Evolutionary conservation across 2,113 vertebrate genomes (phyloP).

Genomic region (Excalfactoria chinensis): DNA sequence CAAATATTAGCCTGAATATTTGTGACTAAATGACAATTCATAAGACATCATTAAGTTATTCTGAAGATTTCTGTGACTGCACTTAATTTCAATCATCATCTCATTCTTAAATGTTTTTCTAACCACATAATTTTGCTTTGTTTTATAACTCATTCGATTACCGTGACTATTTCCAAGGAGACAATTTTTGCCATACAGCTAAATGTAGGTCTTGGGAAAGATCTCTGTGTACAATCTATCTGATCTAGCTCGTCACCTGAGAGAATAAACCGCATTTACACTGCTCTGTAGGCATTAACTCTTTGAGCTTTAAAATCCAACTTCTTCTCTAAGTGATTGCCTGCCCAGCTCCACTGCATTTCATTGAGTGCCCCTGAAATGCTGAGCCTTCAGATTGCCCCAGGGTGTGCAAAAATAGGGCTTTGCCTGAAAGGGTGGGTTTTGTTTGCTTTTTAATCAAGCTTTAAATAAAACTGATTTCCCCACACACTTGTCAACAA

Average conservation of each 20-base stretch:
- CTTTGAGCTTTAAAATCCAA: constrained; percentile 32
- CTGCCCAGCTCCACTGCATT: background rate
- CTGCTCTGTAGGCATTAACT: constrained; percentile 44
- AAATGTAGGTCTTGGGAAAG: background rate
- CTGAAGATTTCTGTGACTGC: background rate
- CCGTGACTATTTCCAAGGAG: background rate
- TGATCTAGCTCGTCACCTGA: constrained; percentile 54
- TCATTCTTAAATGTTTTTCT: background rate
- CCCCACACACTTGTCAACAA: background rate
- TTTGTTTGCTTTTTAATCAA: background rate
- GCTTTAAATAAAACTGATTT: background rate
- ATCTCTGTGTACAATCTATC: constrained; percentile 12
- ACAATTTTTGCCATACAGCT: constrained; percentile 14
- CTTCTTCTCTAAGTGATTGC: constrained; percentile 7
- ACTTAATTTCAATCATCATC: background rate
- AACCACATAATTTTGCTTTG: background rate
- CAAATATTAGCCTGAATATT: background rate
- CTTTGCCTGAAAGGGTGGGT: background rate
- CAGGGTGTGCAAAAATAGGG: background rate
- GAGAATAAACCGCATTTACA: constrained; percentile 53
- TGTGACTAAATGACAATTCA: background rate
- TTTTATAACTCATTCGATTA: background rate
- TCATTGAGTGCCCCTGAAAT: background rate
- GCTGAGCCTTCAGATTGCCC: background rate
- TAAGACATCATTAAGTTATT: background rate